Conservation (phyloP, 2,113 vertebrate genomes). For the Amphilophus citrinellus region DNA sequence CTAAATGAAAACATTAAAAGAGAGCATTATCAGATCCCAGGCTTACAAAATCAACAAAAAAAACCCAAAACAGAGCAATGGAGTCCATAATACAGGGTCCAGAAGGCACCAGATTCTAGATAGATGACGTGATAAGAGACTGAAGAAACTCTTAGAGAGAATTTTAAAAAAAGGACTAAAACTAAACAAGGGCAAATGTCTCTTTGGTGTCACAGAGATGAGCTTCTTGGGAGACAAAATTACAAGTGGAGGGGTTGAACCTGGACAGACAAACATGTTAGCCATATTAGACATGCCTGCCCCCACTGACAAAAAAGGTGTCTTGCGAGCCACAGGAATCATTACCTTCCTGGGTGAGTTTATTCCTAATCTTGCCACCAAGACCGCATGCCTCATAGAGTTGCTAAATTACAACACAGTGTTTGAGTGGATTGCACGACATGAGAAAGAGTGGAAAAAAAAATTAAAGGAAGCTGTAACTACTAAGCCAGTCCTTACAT, state of each 20-base stretch:
- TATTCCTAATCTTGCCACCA: neutral
- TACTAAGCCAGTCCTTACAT: neutral
- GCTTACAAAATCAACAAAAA: too few species aligned
- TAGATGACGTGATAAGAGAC: too few species aligned
- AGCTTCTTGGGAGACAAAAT: neutral
- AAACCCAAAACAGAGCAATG: too few species aligned
- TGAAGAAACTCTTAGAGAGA: too few species aligned
- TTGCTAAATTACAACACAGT: neutral
- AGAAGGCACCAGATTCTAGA: too few species aligned
- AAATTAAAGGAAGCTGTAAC: neutral
- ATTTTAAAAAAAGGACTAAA: neutral
- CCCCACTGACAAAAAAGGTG: neutral
- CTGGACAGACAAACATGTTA: neutral
- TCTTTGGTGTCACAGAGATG: neutral
- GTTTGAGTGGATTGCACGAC: neutral
- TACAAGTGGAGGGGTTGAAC: constrained; percentile 1
- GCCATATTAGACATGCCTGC: neutral
- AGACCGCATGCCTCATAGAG: neutral
- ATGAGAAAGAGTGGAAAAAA: neutral
- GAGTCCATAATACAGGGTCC: too few species aligned
- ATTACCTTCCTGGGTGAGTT: neutral
- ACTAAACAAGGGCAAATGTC: neutral
- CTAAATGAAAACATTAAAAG: too few species aligned
- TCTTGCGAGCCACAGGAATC: neutral
- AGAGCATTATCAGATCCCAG: too few species aligned